Percentiles rank a stretch among this genome's conserved stretches.
phyloP scores from a whole-genome alignment of 2,888 invertebrate genomes.

The Athrips mouffetella region DNA sequence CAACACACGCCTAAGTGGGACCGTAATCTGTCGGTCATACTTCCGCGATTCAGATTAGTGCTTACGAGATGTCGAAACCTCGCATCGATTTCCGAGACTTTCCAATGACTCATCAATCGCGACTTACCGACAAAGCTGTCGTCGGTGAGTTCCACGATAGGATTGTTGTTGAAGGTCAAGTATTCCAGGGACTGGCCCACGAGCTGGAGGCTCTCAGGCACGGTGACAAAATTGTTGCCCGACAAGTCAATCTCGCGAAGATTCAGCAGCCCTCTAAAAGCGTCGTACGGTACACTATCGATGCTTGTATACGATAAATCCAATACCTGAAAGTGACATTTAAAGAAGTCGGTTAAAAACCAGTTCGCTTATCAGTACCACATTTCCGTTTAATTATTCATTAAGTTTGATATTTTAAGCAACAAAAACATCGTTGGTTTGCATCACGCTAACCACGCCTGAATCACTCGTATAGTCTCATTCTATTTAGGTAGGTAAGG shows the following conservation, averaged over 20 bases:
- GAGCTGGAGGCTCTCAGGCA: conserved; percentile 76
- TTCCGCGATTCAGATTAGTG: conserved; percentile 3
- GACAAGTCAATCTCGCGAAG: conserved; percentile 79
- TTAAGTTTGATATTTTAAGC: no score
- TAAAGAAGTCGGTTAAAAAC: conserved; percentile 25
- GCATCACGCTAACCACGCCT: no score
- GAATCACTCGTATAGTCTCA: no score
- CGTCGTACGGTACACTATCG: conserved; percentile 71
- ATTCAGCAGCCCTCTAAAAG: conserved; percentile 69
- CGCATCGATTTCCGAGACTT: not conserved
- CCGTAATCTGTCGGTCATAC: conserved; percentile 5
- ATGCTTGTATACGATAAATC: conserved; percentile 80
- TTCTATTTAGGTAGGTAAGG: no score
- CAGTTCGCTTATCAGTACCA: no score
- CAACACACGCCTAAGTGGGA: not conserved
- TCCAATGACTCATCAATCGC: conserved; percentile 14
- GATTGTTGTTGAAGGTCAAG: conserved; percentile 80
- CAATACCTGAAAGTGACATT: conserved; percentile 73
- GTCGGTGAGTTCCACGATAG: conserved; percentile 76
- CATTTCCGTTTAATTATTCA: no score
- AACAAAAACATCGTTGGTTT: no score
- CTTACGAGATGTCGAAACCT: not conserved
- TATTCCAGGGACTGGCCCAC: conserved; percentile 76
- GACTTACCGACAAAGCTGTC: conserved; percentile 78
- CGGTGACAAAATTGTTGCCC: conserved; percentile 77